Base-by-base conservation (phyloP, 2,113 vertebrate species). In the Tauraco erythrolophus region DNA sequence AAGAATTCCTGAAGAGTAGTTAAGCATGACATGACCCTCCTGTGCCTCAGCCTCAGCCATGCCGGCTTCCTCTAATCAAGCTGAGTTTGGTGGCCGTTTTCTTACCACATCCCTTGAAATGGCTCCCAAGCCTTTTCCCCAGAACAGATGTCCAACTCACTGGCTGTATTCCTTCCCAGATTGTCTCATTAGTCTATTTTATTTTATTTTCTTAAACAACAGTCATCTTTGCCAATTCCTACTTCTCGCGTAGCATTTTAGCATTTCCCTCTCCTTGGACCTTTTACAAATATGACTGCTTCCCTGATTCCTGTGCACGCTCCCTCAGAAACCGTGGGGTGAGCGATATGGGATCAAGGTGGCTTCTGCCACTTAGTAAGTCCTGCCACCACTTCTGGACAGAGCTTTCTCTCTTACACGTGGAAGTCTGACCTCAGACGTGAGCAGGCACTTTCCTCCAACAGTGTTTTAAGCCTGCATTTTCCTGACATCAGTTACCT, bases 1-100 rank as follows among this genome's bases (percentile, higher is more conserved):
- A 98, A 97, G 95, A 91, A 94, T 97, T 97, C 88, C 94, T 83
- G 62, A 93, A 62, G 39, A 81, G 82, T 50, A 94, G 95, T 94
- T 97, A 96, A 97, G 83, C 91, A 85, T 96, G 93, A 96, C 95
- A 93, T 0, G 66, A 97, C 87, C 95, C 93, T 95, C 66, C 94
- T 88, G 83, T 94, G 87, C 79, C 71, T 93, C 77, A 94, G 74
- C 56, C 87, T 88, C n/a, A n/a, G n/a, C n/a, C n/a, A 43, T 82
- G 28, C 50, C 22, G 51, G 43, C 51, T 94, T 94, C 84, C 89
- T 84, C 87, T 96, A 85, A 91, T 93, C 89, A 89, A 86, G 66
- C 41, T 2, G 3, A 53, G 28, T 81, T 95, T 89, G 94, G 91
- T 85, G 7, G 1, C 51, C 48, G 25, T 89, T 84, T 79, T 91